Evolutionary conservation across 30 jellyfish, hydroid and myxozoan species (phyloP).

Genomic region (Mastigias papua): DNA sequence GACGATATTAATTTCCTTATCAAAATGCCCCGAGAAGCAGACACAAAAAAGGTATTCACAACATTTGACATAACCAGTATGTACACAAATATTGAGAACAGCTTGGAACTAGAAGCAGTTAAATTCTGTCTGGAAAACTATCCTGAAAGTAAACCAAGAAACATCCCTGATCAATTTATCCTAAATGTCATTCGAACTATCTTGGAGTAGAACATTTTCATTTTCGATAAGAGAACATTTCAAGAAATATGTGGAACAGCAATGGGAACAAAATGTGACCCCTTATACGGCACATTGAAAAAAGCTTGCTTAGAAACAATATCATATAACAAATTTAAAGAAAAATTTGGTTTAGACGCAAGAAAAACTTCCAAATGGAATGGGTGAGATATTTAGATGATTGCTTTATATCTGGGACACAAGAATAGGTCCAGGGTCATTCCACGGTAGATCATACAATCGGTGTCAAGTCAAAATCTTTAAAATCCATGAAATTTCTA

Average conservation of each 20-base stretch:
- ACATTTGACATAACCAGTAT: slow-evolving; percentile 29
- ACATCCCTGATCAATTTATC: slow-evolving; percentile 10
- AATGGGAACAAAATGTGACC: neutral
- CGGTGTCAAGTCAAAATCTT: too few relatives aligned
- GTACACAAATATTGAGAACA: slow-evolving; percentile 30
- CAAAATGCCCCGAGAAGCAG: slow-evolving; percentile 26
- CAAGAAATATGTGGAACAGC: slow-evolving; percentile 29
- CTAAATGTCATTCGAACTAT: neutral
- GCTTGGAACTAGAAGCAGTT: slow-evolving; percentile 20
- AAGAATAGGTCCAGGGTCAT: too few relatives aligned
- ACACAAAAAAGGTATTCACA: neutral
- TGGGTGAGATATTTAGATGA: too few relatives aligned
- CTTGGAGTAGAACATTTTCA: slow-evolving; percentile 15
- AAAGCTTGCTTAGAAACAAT: slow-evolving; percentile 16
- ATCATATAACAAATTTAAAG: too few relatives aligned
- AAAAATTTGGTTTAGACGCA: too few relatives aligned
- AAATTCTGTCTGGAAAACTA: slow-evolving; percentile 18
- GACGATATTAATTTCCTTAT: neutral
- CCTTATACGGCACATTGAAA: neutral
- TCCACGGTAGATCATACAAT: too few relatives aligned
- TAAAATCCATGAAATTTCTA: too few relatives aligned
- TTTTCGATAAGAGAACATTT: neutral
- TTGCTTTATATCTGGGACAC: too few relatives aligned
- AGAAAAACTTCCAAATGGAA: too few relatives aligned
- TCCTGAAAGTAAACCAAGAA: slow-evolving; percentile 10